Base-by-base conservation (phyloP, 2,797 vertebrate species). In the Okamejei kenojei region DNA sequence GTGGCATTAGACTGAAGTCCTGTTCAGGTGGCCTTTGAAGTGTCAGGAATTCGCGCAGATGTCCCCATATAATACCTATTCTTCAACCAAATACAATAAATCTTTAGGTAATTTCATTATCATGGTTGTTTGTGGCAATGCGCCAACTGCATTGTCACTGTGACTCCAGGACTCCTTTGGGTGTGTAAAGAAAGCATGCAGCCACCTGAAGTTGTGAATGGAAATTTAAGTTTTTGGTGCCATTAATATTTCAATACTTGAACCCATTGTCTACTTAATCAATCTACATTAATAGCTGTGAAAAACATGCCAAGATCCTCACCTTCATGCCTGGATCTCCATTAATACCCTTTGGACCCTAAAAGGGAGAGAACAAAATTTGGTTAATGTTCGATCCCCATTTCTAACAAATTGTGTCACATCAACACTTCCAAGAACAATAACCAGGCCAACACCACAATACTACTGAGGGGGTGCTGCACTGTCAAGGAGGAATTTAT, bases 311-410 rank as follows among this genome's bases (percentile, higher is more conserved):
- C 1, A 32, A 73, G 3, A 32, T 63, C 95, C 96, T 95, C 80
- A 97, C 97, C 94, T 96, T 96, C 93, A 95, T 94, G 0, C 97
- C 97, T 0, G 21, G 93, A 35, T 80, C 94, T 61, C 97, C 97
- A 93, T 93, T 95, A 21, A 96, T 96, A 93, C 97, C 97, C 94
- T 95, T 97, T 21, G 95, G 94, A 80, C 97, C 97, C 97, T 88
- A 35, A 88, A 63, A 68, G 32, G 61, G 81, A 68, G 32, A 88
- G 84, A 68, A 68, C 63, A 65, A 29, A 88, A 10, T 2, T 32
- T n/a, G 8, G 63, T 88, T 88, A 68, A 17, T 19, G 7, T 19
- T n/a, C 32, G 6, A 68, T 32, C n/a, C 35, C 1, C 29, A 35
- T 15, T 1, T 88, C n/a, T 32, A n/a, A 17, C 58, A 32, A 88